Conservation (phyloP, 2,888 invertebrate genomes). For the Watsonalla cultraria region DNA sequence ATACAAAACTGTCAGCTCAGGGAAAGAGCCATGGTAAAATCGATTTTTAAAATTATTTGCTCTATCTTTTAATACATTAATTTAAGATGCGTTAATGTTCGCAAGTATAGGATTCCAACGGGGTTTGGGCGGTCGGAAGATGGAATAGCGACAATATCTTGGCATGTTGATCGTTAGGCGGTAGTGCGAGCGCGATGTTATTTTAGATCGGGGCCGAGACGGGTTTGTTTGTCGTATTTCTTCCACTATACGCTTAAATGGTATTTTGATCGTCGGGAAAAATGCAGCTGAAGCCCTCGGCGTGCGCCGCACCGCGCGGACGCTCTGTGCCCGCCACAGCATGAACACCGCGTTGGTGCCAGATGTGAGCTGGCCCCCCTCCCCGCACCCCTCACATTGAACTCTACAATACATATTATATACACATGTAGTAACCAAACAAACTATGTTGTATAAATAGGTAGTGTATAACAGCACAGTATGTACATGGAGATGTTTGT, state of each 20-base stretch:
- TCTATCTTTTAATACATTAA: neutral
- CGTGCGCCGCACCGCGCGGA: neutral
- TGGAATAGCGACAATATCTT: slow-evolving; percentile 31
- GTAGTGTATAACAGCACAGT: too few relatives aligned
- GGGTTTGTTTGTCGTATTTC: slow-evolving; percentile 45
- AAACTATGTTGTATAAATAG: too few relatives aligned
- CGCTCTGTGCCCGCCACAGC: too few relatives aligned
- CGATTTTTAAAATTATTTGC: slow-evolving; percentile 36
- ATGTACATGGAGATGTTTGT: slow-evolving; percentile 10
- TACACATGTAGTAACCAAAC: neutral
- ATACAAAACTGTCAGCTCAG: slow-evolving; percentile 84
- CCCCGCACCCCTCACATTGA: slow-evolving; percentile 1
- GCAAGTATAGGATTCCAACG: neutral
- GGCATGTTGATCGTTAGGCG: slow-evolving; percentile 29
- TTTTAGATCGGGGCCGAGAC: slow-evolving; percentile 54
- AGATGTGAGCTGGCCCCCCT: slow-evolving; percentile 11
- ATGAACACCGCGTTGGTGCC: slow-evolving; percentile 6
- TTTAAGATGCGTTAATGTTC: too few relatives aligned
- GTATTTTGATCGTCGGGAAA: slow-evolving; percentile 30
- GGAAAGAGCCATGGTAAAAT: slow-evolving; percentile 86
- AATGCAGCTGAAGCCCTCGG: slow-evolving; percentile 1
- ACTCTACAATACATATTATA: neutral
- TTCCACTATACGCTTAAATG: slow-evolving; percentile 25
- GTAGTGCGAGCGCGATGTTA: slow-evolving; percentile 41
- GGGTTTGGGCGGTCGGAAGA: slow-evolving; percentile 5